These are phyloP conservation scores for Rhynchotus rufescens DNA, from an alignment of 2,797 vertebrate species.

Conservation along the genomic window DNA sequence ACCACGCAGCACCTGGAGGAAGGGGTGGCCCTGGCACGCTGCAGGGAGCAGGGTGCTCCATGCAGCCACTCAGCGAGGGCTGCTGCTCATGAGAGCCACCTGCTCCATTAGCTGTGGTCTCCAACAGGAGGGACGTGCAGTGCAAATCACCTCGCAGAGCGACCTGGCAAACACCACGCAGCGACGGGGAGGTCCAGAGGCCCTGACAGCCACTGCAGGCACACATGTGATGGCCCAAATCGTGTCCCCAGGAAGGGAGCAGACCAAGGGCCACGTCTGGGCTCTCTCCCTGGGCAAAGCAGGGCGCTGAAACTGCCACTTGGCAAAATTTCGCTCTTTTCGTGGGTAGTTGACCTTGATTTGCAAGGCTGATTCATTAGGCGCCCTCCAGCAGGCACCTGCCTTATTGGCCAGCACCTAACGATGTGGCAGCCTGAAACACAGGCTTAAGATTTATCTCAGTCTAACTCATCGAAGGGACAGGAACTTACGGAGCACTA, in stretches of 20 bases:
- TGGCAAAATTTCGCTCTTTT: conserved; percentile 29
- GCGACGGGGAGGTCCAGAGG: conserved; percentile 35
- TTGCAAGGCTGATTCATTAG: conserved; percentile 13
- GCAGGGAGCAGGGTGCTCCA: background rate
- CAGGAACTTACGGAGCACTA: conserved; percentile 14
- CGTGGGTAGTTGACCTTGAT: conserved; percentile 20
- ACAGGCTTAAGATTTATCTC: background rate
- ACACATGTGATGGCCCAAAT: conserved; percentile 70
- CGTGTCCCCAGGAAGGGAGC: conserved; percentile 39
- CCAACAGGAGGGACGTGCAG: conserved; percentile 30
- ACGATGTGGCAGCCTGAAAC: conserved; percentile 1
- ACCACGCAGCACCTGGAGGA: background rate
- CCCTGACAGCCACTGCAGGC: conserved; percentile 65
- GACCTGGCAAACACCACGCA: conserved; percentile 50
- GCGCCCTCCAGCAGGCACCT: background rate
- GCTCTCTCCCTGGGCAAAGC: background rate
- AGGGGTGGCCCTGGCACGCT: background rate
- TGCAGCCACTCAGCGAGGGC: background rate
- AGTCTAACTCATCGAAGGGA: background rate
- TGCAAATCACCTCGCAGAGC: conserved; percentile 62
- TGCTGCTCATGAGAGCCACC: conserved; percentile 53
- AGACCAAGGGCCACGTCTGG: background rate
- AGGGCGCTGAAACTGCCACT: background rate
- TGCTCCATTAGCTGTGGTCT: conserved; percentile 60
- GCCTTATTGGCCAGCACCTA: background rate